These are phyloP conservation scores for Orthosia gracilis DNA, from an alignment of 2,888 invertebrate genomes.

Conservation along the genomic window DNA sequence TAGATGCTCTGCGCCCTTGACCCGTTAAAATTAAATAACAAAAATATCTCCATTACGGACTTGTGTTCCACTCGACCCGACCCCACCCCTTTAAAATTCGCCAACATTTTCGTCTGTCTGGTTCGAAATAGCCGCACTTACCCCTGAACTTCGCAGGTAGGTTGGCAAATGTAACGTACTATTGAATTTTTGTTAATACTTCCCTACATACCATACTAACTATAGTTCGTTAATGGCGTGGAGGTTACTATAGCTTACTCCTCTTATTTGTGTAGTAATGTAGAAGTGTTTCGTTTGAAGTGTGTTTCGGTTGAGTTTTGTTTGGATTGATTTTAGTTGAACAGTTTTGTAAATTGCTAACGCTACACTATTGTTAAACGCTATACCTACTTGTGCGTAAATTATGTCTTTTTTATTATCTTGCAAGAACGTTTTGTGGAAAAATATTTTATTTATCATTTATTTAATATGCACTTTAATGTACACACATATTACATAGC, in stretches of 20 bases:
- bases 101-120: constrained; percentile 71
- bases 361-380: neutral
- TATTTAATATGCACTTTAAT: no score
- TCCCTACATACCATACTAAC: constrained; percentile 25
- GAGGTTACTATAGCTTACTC: constrained; percentile 7
- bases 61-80: constrained; percentile 28
- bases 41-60: constrained; percentile 33
- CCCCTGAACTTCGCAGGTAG: constrained; percentile 62
- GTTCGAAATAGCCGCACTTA: constrained; percentile 69
- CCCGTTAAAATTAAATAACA: constrained; percentile 27
- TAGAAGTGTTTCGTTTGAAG: neutral
- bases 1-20: constrained; percentile 12
- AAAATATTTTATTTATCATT: no score
- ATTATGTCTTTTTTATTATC: neutral
- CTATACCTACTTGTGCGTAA: no score
- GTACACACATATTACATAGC: no score
- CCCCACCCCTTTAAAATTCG: constrained; percentile 49
- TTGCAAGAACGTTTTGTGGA: neutral
- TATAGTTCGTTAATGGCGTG: constrained; percentile 37
- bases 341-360: neutral
- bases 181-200: constrained; percentile 58
- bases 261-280: neutral
- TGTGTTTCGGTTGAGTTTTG: neutral
- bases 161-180: constrained; percentile 43
- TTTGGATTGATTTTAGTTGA: neutral